Evolutionary conservation across 2,888 invertebrate species (phyloP), one percentile per base, ranked within the genome.

Genomic region (Polymixis lichenea): DNA sequence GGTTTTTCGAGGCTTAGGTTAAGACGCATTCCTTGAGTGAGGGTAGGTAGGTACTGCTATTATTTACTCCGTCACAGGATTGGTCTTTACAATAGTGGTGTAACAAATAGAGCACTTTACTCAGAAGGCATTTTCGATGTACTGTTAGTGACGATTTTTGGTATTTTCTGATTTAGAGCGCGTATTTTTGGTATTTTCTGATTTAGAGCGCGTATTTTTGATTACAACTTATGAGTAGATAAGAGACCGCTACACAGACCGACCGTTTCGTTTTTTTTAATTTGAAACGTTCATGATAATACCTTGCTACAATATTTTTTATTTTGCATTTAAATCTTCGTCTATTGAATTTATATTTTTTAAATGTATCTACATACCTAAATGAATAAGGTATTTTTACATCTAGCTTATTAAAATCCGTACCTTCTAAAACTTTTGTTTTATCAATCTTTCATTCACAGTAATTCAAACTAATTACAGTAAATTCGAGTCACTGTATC

Each of bases 1-100:
- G 11, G 65, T 72, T 79, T 80, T 86, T 78, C 32, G 43, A 61
- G 15, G 55, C 19, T 58, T 60, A 13, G n/a, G 62, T 55, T 55
- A 43, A 43, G 25, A 65, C 60, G 61, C 61, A 75, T 43, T 61
- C 13, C 17, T 64, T 60, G n/a, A 67, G 82, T 74, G 22, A 53
- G 51, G 56, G 22, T 58, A 22, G 62, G 28, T 78, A 22, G 56
- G 19, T 70, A 22, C 62, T 46, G 25, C 19, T 64, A 49, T 72
- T 84, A 72, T 68, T 64, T 84, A 84, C 46, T 68, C 13, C n/a
- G 60, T 55, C 53, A 32, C 3, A 19, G 38, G 55, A 62, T 79
- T 67, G 80, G 11, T 68, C 8, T 60, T 72, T 13, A 55, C 28
- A 62, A 60, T 43, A 65, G 49, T 58, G 61, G 28, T 22, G 64